phyloP scores from a whole-genome alignment of 92 coral and sea anemone species.

The Diadumene lineata region DNA sequence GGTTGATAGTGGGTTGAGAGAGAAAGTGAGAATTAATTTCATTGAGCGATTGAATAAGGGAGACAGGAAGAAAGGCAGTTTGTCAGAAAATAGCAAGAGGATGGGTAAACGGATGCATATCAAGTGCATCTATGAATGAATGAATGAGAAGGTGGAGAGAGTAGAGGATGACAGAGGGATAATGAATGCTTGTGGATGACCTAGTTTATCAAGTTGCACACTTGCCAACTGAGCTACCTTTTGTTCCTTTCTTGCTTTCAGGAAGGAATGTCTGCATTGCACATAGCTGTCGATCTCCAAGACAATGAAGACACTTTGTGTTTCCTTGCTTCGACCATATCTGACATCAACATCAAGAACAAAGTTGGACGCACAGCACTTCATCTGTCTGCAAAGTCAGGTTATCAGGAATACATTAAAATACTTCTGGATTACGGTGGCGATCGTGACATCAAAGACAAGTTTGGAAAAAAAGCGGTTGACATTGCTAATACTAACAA shows the following conservation, averaged over 20 bases:
- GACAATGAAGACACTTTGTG: constrained; percentile 34
- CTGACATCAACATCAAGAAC: constrained; percentile 58
- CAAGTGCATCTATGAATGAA: too few relatives aligned
- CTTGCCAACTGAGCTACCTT: too few relatives aligned
- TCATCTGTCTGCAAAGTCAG: constrained; percentile 73
- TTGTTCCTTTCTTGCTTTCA: constrained; percentile 21
- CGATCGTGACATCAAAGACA: constrained; percentile 66
- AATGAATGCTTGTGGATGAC: too few relatives aligned
- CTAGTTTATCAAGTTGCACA: too few relatives aligned
- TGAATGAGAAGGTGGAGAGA: too few relatives aligned
- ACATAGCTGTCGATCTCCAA: constrained; percentile 57
- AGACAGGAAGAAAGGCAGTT: too few relatives aligned
- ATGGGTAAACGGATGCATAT: too few relatives aligned
- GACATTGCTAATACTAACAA: constrained; percentile 60
- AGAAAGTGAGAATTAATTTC: too few relatives aligned
- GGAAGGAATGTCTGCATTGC: constrained; percentile 90
- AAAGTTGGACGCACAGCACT: constrained; percentile 86
- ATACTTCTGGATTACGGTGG: constrained; percentile 66
- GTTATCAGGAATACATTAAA: constrained; percentile 48
- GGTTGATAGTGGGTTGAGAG: too few relatives aligned
- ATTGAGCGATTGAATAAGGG: too few relatives aligned
- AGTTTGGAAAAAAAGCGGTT: constrained; percentile 74
- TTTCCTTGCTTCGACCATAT: constrained; percentile 29
- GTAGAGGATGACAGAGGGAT: too few relatives aligned
- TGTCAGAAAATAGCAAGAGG: too few relatives aligned